Percentiles rank a stretch among this genome's conserved stretches.
Conservation (phyloP, 2,113 vertebrate species). For the Sturnira hondurensis region DNA sequence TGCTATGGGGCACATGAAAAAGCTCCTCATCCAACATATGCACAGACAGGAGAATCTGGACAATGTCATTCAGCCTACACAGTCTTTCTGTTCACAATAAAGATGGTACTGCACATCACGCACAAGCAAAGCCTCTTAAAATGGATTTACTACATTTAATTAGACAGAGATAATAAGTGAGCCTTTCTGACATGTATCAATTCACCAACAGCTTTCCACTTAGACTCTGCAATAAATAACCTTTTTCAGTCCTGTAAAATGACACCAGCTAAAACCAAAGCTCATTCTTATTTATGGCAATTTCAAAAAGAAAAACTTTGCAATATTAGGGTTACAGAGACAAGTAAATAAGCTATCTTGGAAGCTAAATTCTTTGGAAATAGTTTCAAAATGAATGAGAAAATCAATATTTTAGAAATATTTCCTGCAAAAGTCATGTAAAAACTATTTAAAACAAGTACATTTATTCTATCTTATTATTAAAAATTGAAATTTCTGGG, state of each 20-base stretch:
- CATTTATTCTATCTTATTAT: background rate
- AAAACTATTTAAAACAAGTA: background rate
- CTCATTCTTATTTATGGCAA: conserved; percentile 24
- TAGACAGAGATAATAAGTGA: background rate
- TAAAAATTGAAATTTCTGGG: background rate
- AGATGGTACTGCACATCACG: no score
- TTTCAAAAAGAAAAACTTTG: conserved; percentile 37
- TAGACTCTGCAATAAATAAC: background rate
- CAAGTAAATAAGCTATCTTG: background rate
- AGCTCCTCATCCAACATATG: background rate
- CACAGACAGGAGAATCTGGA: background rate
- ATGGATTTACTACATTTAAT: background rate
- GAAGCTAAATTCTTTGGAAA: background rate
- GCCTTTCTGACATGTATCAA: background rate
- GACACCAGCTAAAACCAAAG: background rate
- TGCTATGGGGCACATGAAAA: background rate
- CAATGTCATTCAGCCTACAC: background rate
- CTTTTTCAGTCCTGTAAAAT: background rate
- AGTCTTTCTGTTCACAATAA: background rate
- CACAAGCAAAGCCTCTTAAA: background rate
- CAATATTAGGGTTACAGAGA: background rate
- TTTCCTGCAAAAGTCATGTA: background rate
- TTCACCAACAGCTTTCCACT: background rate
- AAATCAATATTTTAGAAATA: background rate
- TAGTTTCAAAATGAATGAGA: conserved; percentile 13